Conservation (phyloP, 2,888 invertebrate genomes). For the Archaeoteleia sp. region DNA sequence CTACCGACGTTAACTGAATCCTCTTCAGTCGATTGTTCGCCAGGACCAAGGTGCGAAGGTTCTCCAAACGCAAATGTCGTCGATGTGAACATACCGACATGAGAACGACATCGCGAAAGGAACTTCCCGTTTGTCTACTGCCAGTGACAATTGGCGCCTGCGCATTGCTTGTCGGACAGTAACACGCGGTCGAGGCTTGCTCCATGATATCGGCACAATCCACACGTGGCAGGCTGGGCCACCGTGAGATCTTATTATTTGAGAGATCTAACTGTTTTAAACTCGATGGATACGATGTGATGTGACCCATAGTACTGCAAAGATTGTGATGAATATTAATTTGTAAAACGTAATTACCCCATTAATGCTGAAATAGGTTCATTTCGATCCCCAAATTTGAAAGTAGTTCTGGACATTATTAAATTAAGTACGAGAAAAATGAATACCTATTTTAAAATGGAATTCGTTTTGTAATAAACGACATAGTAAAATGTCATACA, state of each 20-base stretch:
- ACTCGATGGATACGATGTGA: slow-evolving; percentile 91
- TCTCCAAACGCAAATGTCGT: slow-evolving; percentile 88
- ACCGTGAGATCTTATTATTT: slow-evolving; percentile 92
- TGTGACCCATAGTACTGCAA: slow-evolving; percentile 75
- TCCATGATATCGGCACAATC: slow-evolving; percentile 80
- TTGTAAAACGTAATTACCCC: too few species aligned
- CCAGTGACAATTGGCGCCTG: slow-evolving; percentile 67
- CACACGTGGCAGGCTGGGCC: slow-evolving; percentile 87
- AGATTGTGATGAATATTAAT: not conserved
- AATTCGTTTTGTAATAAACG: too few species aligned
- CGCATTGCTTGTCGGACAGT: slow-evolving; percentile 76
- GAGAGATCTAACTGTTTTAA: slow-evolving; percentile 95
- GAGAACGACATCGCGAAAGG: slow-evolving; percentile 83
- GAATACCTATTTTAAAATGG: too few species aligned
- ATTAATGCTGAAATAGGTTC: too few species aligned
- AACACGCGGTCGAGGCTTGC: slow-evolving; percentile 83
- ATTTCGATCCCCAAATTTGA: too few species aligned
- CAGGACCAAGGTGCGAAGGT: slow-evolving; percentile 87
- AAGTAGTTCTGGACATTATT: too few species aligned
- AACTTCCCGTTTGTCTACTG: slow-evolving; percentile 76
- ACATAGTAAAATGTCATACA: too few species aligned
- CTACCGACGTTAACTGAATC: slow-evolving; percentile 79
- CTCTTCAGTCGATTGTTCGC: slow-evolving; percentile 90
- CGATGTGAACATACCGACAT: slow-evolving; percentile 90
- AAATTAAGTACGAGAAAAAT: too few species aligned